A percentile compares a stretch with the other conserved stretches of the same genome.
phyloP scores from a whole-genome alignment of 1,140 invertebrate species.

The Propsilocerus akamusi region DNA sequence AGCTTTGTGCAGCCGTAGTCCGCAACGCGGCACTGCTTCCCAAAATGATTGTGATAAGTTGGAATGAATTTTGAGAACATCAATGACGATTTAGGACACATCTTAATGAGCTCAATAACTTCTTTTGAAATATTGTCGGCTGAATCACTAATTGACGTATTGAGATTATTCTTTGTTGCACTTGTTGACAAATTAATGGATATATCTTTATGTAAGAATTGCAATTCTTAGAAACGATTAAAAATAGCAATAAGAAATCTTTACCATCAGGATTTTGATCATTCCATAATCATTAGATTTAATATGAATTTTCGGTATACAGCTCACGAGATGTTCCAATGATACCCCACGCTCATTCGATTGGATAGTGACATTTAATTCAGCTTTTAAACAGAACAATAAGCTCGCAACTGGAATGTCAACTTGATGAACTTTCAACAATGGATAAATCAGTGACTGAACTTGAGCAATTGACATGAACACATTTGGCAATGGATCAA shows the following conservation, averaged over 20 bases:
- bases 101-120: slow-evolving; percentile 63
- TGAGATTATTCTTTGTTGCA: neutral
- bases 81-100: slow-evolving; percentile 51
- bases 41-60: slow-evolving; percentile 89
- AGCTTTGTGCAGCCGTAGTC: slow-evolving; percentile 90
- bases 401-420: slow-evolving; percentile 36
- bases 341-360: slow-evolving; percentile 49
- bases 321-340: slow-evolving; percentile 70
- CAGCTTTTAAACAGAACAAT: slow-evolving; percentile 54
- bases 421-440: slow-evolving; percentile 17
- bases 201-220: neutral
- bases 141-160: slow-evolving; percentile 12
- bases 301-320: slow-evolving; percentile 49
- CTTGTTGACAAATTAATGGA: neutral
- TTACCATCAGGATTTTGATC: slow-evolving; percentile 24
- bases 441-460: slow-evolving; percentile 18
- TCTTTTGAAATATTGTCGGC: slow-evolving; percentile 45
- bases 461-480: slow-evolving; percentile 21
- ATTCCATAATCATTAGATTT: slow-evolving; percentile 27
- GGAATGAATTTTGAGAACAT: slow-evolving; percentile 75
- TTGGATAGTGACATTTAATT: slow-evolving; percentile 36
- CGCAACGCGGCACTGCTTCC: slow-evolving; percentile 80
- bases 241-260: neutral
- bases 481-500: slow-evolving; percentile 49
- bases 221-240: too few relatives aligned